phyloP scores from a whole-genome alignment of 1,140 invertebrate genomes.

The Venustaconcha ellipsiformis region DNA sequence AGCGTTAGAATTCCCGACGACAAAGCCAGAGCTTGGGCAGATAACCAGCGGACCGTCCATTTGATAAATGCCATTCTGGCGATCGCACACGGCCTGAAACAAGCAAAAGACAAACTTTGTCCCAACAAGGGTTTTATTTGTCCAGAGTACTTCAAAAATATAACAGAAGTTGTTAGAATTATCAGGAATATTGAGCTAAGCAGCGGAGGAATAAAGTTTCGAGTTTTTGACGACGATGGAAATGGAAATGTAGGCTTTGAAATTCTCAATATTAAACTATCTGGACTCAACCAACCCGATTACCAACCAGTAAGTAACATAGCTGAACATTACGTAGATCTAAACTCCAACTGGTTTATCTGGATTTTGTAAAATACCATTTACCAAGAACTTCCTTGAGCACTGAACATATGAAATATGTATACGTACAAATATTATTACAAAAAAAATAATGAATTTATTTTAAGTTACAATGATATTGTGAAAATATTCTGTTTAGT shows the following conservation, averaged over 20 bases:
- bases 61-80: slow-evolving; percentile 51
- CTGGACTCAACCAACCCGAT: background rate
- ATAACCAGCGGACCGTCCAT: slow-evolving; percentile 53
- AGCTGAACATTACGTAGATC: too few relatives aligned
- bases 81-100: slow-evolving; percentile 35
- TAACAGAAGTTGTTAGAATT: slow-evolving; percentile 8
- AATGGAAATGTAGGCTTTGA: slow-evolving; percentile 58
- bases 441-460: too few relatives aligned
- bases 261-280: slow-evolving; percentile 51
- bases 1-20: slow-evolving; percentile 26
- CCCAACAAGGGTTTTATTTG: slow-evolving; percentile 27
- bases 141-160: slow-evolving; percentile 18
- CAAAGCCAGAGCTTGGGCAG: slow-evolving; percentile 26
- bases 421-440: too few relatives aligned
- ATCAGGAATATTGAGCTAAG: slow-evolving; percentile 24
- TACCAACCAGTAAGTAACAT: too few relatives aligned
- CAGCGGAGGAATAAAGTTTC: background rate
- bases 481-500: too few relatives aligned
- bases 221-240: slow-evolving; percentile 51
- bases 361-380: too few relatives aligned
- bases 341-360: too few relatives aligned
- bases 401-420: too few relatives aligned
- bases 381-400: too few relatives aligned
- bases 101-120: slow-evolving; percentile 33
- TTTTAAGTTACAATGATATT: too few relatives aligned